phyloP scores from a whole-genome alignment of 2,113 vertebrate species.

The Trachemys scripta region DNA sequence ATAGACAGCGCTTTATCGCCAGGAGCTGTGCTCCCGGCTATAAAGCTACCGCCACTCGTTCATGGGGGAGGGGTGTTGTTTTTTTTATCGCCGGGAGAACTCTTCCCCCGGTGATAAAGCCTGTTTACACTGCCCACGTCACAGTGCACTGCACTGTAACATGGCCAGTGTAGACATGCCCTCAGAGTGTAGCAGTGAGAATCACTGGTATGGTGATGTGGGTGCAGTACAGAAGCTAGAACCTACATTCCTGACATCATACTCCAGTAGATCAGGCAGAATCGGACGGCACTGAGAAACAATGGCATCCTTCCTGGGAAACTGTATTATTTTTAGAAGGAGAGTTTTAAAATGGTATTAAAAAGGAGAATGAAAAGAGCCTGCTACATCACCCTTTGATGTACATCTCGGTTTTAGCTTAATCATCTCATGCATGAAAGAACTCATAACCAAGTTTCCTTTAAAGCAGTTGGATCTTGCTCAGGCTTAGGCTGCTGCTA shows the following conservation, averaged over 20 bases:
- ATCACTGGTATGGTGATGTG: not conserved
- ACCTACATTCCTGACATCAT: not conserved
- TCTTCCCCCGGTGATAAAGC: no score
- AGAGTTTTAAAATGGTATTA: conserved; percentile 19
- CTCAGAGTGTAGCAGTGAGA: fast-evolving
- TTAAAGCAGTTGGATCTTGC: not conserved
- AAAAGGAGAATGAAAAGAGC: not conserved
- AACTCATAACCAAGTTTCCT: conserved; percentile 17
- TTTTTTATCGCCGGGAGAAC: no score
- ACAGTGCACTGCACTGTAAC: no score
- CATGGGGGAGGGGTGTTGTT: no score
- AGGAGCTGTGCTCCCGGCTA: no score
- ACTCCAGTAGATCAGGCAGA: not conserved
- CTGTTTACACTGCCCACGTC: no score
- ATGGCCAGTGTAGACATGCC: no score
- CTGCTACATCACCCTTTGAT: not conserved
- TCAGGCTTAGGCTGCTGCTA: not conserved
- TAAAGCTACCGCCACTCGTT: no score
- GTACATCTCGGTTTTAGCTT: conserved; percentile 4
- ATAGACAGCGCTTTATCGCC: no score
- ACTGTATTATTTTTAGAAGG: not conserved
- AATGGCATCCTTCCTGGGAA: not conserved
- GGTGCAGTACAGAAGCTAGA: not conserved
- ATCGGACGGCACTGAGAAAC: not conserved
- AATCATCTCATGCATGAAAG: conserved; percentile 24